These are phyloP conservation scores for Alaudala cheleensis DNA, from an alignment of 2,113 vertebrate species.

Conservation along the genomic window DNA sequence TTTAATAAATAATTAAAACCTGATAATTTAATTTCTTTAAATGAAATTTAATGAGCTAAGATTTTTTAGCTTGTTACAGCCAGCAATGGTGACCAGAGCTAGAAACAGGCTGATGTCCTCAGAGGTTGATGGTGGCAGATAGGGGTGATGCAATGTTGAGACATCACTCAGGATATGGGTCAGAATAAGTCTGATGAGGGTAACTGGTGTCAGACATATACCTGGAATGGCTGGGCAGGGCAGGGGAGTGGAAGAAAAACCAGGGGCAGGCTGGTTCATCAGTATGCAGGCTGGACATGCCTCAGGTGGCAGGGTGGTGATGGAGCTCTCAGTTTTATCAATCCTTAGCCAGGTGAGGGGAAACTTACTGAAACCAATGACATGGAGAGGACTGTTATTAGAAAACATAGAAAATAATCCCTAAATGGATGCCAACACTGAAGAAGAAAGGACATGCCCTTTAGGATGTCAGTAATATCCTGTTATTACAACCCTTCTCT, in stretches of 20 bases:
- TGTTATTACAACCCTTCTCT: neutral
- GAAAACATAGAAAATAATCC: neutral
- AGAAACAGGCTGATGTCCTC: neutral
- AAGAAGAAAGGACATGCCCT: neutral
- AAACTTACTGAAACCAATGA: neutral
- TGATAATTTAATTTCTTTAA: neutral
- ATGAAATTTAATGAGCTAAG: neutral
- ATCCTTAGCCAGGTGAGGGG: neutral
- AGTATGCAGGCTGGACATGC: neutral
- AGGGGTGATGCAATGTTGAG: neutral
- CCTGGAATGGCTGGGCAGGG: neutral
- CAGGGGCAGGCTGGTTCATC: neutral
- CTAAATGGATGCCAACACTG: neutral
- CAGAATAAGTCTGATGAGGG: neutral
- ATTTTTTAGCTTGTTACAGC: neutral
- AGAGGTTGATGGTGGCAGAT: neutral
- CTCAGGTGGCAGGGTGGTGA: accelerated
- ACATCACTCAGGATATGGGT: neutral
- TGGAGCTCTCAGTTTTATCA: neutral
- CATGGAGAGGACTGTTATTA: neutral
- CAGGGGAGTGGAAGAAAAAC: neutral
- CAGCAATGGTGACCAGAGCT: neutral
- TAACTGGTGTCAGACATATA: neutral
- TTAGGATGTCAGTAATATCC: neutral
- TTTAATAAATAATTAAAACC: neutral